These are phyloP conservation scores for Yponomeuta sedellus DNA, from an alignment of 2,888 invertebrate species.

Conservation along the genomic window DNA sequence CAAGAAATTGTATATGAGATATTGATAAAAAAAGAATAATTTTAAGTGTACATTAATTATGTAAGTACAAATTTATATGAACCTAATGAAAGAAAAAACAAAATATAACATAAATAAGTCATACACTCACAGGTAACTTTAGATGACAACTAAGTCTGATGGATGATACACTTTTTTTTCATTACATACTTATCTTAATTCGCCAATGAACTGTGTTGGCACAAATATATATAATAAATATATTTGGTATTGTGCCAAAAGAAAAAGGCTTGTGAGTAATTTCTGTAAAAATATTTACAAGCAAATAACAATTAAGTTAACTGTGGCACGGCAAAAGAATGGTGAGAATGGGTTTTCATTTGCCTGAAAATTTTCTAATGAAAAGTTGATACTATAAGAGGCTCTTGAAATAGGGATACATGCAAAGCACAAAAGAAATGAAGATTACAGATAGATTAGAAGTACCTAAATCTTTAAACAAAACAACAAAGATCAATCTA, in stretches of 20 bases:
- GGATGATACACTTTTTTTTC: neutral
- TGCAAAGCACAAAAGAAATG: slow-evolving; percentile 14
- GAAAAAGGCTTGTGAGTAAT: too few relatives aligned
- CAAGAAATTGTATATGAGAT: neutral
- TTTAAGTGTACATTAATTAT: neutral
- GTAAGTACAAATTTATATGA: neutral
- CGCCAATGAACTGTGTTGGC: too few relatives aligned
- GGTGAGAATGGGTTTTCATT: neutral
- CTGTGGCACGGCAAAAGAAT: neutral
- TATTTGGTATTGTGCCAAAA: too few relatives aligned
- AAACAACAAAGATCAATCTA: slow-evolving; percentile 27
- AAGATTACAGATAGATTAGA: slow-evolving; percentile 1
- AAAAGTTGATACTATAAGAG: neutral
- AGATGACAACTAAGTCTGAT: neutral
- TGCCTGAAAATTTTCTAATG: neutral
- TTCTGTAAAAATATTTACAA: neutral
- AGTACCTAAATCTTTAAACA: slow-evolving; percentile 3
- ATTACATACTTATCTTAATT: neutral
- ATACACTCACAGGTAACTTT: neutral
- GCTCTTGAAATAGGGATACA: slow-evolving; percentile 1
- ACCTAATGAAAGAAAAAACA: neutral
- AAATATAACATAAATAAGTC: neutral
- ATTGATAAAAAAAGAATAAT: neutral
- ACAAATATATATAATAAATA: too few relatives aligned
- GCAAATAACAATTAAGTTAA: neutral